Percentiles rank a stretch among this genome's conserved stretches.
phyloP scores from a whole-genome alignment of 2,797 vertebrate genomes.

The Bradypodion ventrale region DNA sequence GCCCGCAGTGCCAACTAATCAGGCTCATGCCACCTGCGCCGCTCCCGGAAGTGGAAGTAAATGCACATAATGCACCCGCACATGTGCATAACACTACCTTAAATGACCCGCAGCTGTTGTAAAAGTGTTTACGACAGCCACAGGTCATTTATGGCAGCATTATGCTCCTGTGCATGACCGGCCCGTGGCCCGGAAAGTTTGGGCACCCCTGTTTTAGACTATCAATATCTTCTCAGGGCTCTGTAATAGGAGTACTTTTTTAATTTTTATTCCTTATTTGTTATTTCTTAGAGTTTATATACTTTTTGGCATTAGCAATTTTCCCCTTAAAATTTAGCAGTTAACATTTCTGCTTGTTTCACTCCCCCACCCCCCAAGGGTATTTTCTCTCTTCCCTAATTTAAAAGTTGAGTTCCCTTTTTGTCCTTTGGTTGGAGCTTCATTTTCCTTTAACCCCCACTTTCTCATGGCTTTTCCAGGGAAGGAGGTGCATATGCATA shows the following conservation, averaged over 20 bases:
- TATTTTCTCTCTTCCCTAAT: background rate
- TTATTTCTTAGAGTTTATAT: background rate
- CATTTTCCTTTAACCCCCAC: background rate
- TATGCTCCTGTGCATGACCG: too few relatives aligned
- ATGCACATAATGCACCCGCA: too few relatives aligned
- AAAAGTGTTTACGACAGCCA: too few relatives aligned
- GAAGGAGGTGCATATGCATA: background rate
- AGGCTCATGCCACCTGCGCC: too few relatives aligned
- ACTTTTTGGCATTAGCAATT: background rate
- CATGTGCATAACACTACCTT: too few relatives aligned
- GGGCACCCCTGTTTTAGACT: too few relatives aligned
- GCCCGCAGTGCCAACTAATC: too few relatives aligned
- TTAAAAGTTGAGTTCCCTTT: background rate
- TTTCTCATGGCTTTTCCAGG: background rate
- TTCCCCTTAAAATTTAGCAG: background rate
- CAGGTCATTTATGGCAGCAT: too few relatives aligned
- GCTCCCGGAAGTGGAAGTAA: too few relatives aligned
- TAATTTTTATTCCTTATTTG: background rate
- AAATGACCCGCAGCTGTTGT: too few relatives aligned
- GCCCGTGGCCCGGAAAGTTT: too few relatives aligned
- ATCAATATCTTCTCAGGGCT: background rate
- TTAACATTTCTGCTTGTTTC: background rate
- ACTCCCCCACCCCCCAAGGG: too few relatives aligned
- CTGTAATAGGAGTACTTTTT: background rate
- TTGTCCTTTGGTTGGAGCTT: background rate